phyloP scores from a whole-genome alignment of 2,113 vertebrate genomes.

The Puffinus mauretanicus region DNA sequence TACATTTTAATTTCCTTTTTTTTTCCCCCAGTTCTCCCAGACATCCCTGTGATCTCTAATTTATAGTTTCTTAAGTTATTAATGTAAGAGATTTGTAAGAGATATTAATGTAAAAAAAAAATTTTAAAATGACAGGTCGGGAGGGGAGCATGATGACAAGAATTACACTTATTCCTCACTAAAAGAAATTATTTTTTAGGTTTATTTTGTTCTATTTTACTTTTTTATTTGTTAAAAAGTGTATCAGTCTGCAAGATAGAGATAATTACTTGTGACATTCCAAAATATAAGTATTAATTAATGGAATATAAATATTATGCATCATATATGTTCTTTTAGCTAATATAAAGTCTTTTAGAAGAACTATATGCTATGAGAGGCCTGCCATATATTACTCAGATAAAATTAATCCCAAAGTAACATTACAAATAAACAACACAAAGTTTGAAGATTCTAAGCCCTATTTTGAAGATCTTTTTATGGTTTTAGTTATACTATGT shows the following conservation, averaged over 20 bases:
- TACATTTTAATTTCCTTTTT: background rate
- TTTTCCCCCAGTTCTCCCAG: background rate
- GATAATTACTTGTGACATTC: background rate
- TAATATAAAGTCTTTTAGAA: background rate
- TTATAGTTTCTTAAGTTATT: background rate
- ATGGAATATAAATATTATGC: background rate
- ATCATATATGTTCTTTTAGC: background rate
- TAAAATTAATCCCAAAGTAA: background rate
- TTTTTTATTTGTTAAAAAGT: background rate
- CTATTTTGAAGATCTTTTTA: background rate
- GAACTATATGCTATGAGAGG: background rate
- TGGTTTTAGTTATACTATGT: background rate
- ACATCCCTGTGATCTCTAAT: background rate
- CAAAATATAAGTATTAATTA: background rate
- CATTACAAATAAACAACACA: background rate
- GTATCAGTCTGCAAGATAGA: background rate
- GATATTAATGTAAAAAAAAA: background rate
- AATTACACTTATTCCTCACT: background rate
- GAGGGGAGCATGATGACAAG: background rate
- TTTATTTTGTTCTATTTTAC: background rate
- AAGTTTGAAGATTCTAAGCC: background rate
- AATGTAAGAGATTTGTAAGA: background rate
- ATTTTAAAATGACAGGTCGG: background rate
- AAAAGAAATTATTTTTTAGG: background rate
- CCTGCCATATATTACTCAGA: background rate